Evolutionary conservation across 2,113 vertebrate genomes (phyloP).

Genomic region (Serranochromis macrocephalus): DNA sequence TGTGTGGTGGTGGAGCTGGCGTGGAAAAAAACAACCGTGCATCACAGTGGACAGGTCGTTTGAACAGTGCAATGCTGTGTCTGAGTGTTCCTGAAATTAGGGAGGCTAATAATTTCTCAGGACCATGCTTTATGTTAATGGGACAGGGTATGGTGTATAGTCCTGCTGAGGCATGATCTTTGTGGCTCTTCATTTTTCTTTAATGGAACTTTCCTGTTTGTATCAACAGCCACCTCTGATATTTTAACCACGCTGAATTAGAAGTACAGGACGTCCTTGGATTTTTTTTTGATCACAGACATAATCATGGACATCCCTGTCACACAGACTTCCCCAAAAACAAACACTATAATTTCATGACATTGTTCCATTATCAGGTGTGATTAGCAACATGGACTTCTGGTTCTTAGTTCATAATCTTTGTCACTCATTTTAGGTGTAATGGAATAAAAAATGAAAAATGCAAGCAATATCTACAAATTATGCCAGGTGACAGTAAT

Average conservation of each 20-base stretch:
- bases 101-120: constrained; percentile 22
- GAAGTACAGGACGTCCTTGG: constrained; percentile 15
- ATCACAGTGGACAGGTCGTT: constrained; percentile 31
- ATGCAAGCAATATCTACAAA: too few species aligned
- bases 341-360: neutral
- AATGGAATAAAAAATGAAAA: too few species aligned
- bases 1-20: neutral
- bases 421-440: too few species aligned
- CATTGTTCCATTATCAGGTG: too few species aligned
- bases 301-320: neutral
- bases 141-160: constrained; percentile 13
- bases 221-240: constrained; percentile 11
- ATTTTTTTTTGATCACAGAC: neutral
- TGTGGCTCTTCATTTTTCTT: constrained; percentile 32
- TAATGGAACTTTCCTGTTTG: constrained; percentile 34
- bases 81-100: constrained; percentile 35
- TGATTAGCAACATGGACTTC: too few species aligned
- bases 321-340: neutral
- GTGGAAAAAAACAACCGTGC: constrained; percentile 4
- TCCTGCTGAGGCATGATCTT: constrained; percentile 27
- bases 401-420: too few species aligned
- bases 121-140: constrained; percentile 35
- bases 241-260: constrained; percentile 1
- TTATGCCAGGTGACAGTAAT: too few species aligned
- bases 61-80: constrained; percentile 21